These are phyloP conservation scores for Plutella xylostella DNA, from an alignment of 2,888 invertebrate species.

Conservation along the genomic window DNA sequence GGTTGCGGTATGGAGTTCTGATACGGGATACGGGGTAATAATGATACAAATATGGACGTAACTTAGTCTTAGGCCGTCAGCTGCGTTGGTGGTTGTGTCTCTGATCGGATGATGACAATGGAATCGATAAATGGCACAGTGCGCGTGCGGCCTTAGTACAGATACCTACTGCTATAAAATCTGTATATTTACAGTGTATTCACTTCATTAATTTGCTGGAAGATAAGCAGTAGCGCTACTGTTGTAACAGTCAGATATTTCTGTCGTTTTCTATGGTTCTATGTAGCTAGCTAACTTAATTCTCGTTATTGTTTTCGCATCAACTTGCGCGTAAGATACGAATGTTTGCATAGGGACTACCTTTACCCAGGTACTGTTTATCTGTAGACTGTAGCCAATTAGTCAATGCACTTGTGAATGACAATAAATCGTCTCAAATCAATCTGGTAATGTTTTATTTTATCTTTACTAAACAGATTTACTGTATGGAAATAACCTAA, in stretches of 20 bases:
- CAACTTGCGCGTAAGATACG: background rate
- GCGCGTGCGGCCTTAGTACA: no score
- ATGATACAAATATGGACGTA: no score
- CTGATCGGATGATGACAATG: no score
- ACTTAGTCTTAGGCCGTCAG: no score
- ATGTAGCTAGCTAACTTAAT: background rate
- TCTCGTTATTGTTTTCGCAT: background rate
- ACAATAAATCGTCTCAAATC: constrained; percentile 57
- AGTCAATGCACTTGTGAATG: constrained; percentile 64
- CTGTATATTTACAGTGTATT: no score
- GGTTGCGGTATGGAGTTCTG: background rate
- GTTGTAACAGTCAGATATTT: background rate
- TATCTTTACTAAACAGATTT: no score
- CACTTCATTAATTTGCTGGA: background rate
- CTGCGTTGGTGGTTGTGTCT: no score
- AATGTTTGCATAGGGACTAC: constrained; percentile 7
- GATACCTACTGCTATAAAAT: no score
- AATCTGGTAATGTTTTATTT: no score
- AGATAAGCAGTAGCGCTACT: background rate
- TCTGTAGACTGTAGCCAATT: constrained; percentile 32
- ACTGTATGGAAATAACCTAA: no score
- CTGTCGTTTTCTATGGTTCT: background rate
- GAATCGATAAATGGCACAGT: no score
- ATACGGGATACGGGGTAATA: no score
- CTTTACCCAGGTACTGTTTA: constrained; percentile 17